Conservation (phyloP, 1,140 invertebrate species). For the Centruroides vittatus region DNA sequence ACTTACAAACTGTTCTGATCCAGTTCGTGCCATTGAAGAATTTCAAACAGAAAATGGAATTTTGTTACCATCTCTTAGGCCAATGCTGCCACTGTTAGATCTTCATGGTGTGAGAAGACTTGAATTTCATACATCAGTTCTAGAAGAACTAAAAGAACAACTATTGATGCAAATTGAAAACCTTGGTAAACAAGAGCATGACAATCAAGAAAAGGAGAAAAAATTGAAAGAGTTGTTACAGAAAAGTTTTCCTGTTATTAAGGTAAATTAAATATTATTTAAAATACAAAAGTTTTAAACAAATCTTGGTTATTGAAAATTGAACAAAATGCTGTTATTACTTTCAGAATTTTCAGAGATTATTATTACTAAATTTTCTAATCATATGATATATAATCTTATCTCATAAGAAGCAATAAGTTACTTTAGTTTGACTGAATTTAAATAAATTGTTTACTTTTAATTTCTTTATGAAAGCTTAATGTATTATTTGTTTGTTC, state of each 20-base stretch:
- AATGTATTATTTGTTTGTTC: no score
- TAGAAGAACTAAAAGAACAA: constrained; percentile 85
- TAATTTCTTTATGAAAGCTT: no score
- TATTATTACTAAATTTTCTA: no score
- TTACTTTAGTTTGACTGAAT: no score
- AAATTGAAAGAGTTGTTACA: constrained; percentile 79
- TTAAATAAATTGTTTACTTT: no score
- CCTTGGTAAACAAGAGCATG: constrained; percentile 56
- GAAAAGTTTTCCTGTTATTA: constrained; percentile 87
- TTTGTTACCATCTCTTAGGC: constrained; percentile 73
- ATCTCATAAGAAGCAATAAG: no score
- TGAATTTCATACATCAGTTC: constrained; percentile 87
- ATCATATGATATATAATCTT: no score
- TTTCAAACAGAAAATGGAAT: constrained; percentile 65
- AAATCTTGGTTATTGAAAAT: neutral
- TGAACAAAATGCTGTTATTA: neutral
- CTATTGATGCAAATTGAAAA: constrained; percentile 76
- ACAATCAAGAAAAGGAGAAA: constrained; percentile 45
- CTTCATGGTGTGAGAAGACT: constrained; percentile 77
- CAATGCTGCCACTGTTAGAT: constrained; percentile 87
- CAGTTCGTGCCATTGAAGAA: constrained; percentile 89
- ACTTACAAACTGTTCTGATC: constrained; percentile 88
- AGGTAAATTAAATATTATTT: constrained; percentile 39
- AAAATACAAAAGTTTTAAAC: neutral
- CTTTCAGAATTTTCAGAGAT: no score